Evolutionary conservation across 2,113 vertebrate genomes (phyloP), one percentile per base, ranked within the genome.

Genomic region (Grammomys surdaster): DNA sequence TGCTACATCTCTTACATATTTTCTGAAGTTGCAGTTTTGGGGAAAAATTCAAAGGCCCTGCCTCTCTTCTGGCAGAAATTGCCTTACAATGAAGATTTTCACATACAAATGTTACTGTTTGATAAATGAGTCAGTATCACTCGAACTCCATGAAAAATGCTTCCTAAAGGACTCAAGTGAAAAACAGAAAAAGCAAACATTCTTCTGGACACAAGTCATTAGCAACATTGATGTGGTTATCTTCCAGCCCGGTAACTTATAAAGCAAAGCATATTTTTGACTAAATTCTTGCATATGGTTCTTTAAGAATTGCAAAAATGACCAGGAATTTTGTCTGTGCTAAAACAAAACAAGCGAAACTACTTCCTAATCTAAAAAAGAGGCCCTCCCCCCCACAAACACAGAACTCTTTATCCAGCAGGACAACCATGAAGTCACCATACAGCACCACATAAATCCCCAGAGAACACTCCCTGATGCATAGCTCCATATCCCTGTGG

Each of bases 1-100:
- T 98, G 98, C 97, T 99, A 98, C 98, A 98, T 98, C 98, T 98
- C 97, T 36, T 95, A 96, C 97, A 97, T 98, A 98, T 95, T 98
- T 98, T 98, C 97, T 97, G 98, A 98, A 98, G 98, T 97, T 97
- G 97, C 93, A 95, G 86, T 98, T 98, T 97, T 90, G 72, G 63
- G 31, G 40, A 2, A 60, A 93, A 97, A 97, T 86, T 88, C 43
- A 92, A 98, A 97, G 93, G 96, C 94, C 94, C 89, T 89, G 80
- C 65, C 87, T 94, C 70, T 94, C 94, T 90, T 93, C 90, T 22
- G 6, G 95, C 48, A 93, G 84, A 75, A 95, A 87, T 10, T 94
- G 95, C 85, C 78, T 33, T n/a, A 0, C 76, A 60, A 95, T n/a
- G 75, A 95, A 94, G 88, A 90, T 95, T 97, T 96, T 92, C 87